Conservation (phyloP, 2,888 invertebrate genomes). For the Orchestes rusci region DNA sequence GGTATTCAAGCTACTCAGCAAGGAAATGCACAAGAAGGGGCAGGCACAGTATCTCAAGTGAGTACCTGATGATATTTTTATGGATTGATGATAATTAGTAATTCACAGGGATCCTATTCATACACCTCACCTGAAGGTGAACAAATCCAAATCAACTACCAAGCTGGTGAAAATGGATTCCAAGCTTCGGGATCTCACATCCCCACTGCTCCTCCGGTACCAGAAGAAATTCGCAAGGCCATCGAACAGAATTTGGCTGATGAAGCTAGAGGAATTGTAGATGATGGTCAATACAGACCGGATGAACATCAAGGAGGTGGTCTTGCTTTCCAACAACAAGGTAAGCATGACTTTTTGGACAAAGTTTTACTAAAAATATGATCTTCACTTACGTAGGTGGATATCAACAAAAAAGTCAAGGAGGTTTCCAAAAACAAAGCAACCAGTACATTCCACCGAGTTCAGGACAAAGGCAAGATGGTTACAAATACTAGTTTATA, state of each 20-base stretch:
- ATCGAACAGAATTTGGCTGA: conserved; percentile 32
- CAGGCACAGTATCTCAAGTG: conserved; percentile 32
- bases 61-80: too few relatives aligned
- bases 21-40: conserved; percentile 27
- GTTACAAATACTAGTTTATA: conserved; percentile 23
- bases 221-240: conserved; percentile 48
- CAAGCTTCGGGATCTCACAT: conserved; percentile 49
- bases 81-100: too few relatives aligned
- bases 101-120: conserved; percentile 25
- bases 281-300: conserved; percentile 30
- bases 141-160: conserved; percentile 45
- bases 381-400: conserved; percentile 10
- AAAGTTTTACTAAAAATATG: neutral
- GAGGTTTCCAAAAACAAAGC: conserved; percentile 12
- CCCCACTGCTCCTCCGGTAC: conserved; percentile 54
- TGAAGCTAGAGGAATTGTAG: conserved; percentile 31
- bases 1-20: conserved; percentile 44
- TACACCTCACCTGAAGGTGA: conserved; percentile 36
- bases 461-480: conserved; percentile 14
- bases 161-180: conserved; percentile 52
- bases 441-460: conserved; percentile 25
- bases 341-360: conserved; percentile 3
- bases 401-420: conserved; percentile 15
- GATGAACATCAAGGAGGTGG: conserved; percentile 14
- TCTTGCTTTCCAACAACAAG: too few relatives aligned